These are phyloP conservation scores for Solen grandis DNA, from an alignment of 1,140 invertebrate genomes.

Conservation along the genomic window DNA sequence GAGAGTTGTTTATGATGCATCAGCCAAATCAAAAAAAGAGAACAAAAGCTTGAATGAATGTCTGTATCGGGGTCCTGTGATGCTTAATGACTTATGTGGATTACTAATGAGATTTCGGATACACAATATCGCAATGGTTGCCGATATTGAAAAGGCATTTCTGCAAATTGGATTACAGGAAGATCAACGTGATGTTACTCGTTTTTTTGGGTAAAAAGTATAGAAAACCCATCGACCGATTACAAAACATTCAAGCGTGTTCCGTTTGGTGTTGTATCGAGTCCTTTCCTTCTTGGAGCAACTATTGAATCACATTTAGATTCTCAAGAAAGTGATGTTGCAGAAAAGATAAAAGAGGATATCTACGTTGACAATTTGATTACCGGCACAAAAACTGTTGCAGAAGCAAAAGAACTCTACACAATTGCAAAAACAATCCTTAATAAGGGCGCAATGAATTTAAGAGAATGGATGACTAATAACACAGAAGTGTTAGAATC, in stretches of 20 bases:
- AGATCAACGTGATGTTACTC: conserved; percentile 4
- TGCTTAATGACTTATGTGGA: conserved; percentile 24
- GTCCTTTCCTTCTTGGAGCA: conserved; percentile 13
- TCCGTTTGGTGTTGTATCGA: too few relatives aligned
- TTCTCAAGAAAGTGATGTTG: not conserved
- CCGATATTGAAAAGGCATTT: conserved; percentile 34
- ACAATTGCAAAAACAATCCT: conserved; percentile 6
- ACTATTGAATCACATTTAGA: conserved; percentile 25
- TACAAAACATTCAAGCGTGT: conserved; percentile 37
- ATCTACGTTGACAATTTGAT: conserved; percentile 15
- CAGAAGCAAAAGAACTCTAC: conserved; percentile 10
- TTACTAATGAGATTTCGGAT: conserved; percentile 20
- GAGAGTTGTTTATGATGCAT: conserved; percentile 32
- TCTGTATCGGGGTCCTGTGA: conserved; percentile 12
- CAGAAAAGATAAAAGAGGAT: conserved; percentile 1
- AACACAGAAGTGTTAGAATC: not conserved
- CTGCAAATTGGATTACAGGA: conserved; percentile 14
- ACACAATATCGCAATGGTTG: not conserved
- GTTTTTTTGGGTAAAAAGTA: conserved; percentile 26
- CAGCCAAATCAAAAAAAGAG: conserved; percentile 6
- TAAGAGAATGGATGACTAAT: conserved; percentile 16
- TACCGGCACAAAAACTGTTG: not conserved
- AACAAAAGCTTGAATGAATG: conserved; percentile 37
- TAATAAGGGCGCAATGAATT: conserved; percentile 8
- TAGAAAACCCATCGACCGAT: conserved; percentile 14